Evolutionary conservation across 2,113 vertebrate genomes (phyloP).

Genomic region (Alethe diademata): DNA sequence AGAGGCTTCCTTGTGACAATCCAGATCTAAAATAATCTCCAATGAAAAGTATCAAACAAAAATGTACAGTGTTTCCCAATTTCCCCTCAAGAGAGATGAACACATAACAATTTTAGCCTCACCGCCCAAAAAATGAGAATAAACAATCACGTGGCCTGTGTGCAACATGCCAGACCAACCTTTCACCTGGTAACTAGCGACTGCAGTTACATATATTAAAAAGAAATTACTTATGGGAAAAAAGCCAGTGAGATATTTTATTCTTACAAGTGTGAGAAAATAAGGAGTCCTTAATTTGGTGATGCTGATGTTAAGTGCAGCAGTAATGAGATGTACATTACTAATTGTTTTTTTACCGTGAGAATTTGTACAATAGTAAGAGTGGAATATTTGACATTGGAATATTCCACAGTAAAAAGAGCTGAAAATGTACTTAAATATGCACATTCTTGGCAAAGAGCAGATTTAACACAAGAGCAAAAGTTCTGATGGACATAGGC

Average conservation of each 20-base stretch:
- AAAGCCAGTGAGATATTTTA: background rate
- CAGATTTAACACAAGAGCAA: background rate
- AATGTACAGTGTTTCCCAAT: background rate
- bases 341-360: background rate
- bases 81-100: background rate
- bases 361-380: background rate
- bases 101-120: background rate
- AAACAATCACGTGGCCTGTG: background rate
- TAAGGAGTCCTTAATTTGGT: background rate
- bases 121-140: background rate
- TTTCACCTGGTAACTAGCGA: background rate
- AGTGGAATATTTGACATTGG: background rate
- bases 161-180: background rate
- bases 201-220: background rate
- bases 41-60: background rate
- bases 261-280: background rate
- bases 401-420: background rate
- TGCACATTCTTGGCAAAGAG: background rate
- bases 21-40: background rate
- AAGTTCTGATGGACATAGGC: background rate
- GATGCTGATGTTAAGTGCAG: background rate
- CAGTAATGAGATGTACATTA: background rate
- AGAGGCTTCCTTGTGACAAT: background rate
- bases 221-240: background rate
- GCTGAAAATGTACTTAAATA: background rate